A percentile compares a stretch with the other conserved stretches of the same genome.
Evolutionary conservation across 2,797 vertebrate species (phyloP).

Genomic region (Thripadectes ignobilis): DNA sequence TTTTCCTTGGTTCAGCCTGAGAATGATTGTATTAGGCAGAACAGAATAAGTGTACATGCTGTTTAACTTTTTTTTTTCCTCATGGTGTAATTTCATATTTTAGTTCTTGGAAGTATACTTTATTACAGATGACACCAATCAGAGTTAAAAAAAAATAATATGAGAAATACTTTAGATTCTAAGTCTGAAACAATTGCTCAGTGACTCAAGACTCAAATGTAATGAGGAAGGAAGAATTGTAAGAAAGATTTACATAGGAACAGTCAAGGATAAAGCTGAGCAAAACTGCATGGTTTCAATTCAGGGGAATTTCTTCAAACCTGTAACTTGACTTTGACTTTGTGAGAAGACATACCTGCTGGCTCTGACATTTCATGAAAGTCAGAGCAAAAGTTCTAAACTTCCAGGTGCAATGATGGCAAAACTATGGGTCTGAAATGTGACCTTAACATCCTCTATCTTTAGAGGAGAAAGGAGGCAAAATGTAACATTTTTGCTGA

Average conservation of each 20-base stretch:
- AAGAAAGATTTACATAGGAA: slow-evolving; percentile 25
- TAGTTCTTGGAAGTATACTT: slow-evolving; percentile 1
- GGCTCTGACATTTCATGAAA: not conserved
- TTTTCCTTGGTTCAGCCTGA: not conserved
- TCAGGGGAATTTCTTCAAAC: slow-evolving; percentile 11
- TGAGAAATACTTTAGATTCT: slow-evolving; percentile 21
- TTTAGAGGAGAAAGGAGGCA: not conserved
- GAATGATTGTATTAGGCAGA: not conserved
- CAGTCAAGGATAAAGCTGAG: not conserved
- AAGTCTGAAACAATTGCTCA: slow-evolving; percentile 30
- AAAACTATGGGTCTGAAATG: not conserved
- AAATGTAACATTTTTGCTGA: slow-evolving; percentile 1
- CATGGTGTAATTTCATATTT: not conserved
- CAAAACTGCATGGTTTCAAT: not conserved
- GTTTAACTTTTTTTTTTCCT: slow-evolving; percentile 5
- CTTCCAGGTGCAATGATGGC: not conserved
- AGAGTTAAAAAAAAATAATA: not conserved
- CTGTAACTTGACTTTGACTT: slow-evolving; percentile 31
- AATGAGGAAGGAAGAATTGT: slow-evolving; percentile 42
- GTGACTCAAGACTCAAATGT: slow-evolving; percentile 49
- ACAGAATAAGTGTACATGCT: not conserved
- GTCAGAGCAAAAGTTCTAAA: not conserved
- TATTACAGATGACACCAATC: not conserved
- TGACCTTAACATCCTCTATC: not conserved
- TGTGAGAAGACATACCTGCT: not conserved